Conservation (phyloP, 2,888 invertebrate genomes). For the Oscheius onirici region DNA sequence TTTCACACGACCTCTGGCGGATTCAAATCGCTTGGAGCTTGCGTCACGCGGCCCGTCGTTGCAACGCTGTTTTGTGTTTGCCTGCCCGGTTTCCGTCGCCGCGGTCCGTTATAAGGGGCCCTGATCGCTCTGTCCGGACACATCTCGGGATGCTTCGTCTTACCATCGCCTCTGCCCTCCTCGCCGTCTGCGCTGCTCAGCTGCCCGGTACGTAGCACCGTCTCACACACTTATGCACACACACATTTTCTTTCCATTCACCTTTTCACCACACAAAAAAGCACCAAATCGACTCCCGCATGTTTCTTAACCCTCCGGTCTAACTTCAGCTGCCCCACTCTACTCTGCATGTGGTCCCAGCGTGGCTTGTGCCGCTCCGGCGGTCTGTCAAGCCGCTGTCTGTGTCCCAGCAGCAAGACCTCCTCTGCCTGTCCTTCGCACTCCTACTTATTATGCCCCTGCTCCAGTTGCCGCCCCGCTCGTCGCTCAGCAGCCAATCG, state of each 20-base stretch:
- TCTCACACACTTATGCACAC: neutral
- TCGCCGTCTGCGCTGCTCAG: slow-evolving; percentile 43
- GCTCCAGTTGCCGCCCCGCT: slow-evolving; percentile 42
- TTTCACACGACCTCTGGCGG: slow-evolving; percentile 11
- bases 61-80: slow-evolving; percentile 35
- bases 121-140: slow-evolving; percentile 12
- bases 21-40: slow-evolving; percentile 9
- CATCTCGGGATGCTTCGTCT: slow-evolving; percentile 42
- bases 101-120: slow-evolving; percentile 6
- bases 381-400: slow-evolving; percentile 59
- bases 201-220: slow-evolving; percentile 38
- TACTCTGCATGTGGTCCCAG: slow-evolving; percentile 61
- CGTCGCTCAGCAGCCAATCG: slow-evolving; percentile 46
- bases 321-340: slow-evolving; percentile 54
- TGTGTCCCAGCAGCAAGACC: slow-evolving; percentile 52
- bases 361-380: slow-evolving; percentile 57
- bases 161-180: slow-evolving; percentile 42
- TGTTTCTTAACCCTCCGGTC: slow-evolving; percentile 6
- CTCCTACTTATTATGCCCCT: slow-evolving; percentile 33
- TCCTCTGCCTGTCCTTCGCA: slow-evolving; percentile 34
- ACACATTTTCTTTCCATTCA: neutral
- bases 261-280: neutral
- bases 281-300: neutral
- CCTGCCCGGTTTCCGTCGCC: slow-evolving; percentile 25
- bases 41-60: slow-evolving; percentile 24